A percentile compares a stretch with the other conserved stretches of the same genome.
These are phyloP conservation scores for Oreotrochilus melanogaster DNA, from an alignment of 2,113 vertebrate species.

Conservation along the genomic window DNA sequence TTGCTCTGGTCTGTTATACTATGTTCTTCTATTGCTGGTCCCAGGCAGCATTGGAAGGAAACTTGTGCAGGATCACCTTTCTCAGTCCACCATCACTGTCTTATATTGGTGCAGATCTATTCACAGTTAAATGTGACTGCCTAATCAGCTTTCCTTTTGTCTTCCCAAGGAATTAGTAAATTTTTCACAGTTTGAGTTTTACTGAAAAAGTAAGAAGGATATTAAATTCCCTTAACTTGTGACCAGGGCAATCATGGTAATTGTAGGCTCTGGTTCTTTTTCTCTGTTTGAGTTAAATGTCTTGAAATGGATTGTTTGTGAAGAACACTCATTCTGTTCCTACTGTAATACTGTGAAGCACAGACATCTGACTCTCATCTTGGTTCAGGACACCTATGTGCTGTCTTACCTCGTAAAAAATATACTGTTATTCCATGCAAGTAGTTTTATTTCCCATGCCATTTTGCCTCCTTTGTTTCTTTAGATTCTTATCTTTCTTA, in stretches of 20 bases:
- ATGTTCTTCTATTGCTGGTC: neutral
- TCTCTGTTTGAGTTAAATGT: neutral
- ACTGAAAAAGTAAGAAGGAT: neutral
- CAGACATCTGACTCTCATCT: neutral
- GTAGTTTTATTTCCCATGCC: neutral
- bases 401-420: neutral
- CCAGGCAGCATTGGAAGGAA: neutral
- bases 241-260: neutral
- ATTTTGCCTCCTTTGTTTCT: neutral
- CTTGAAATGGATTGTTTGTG: neutral
- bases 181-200: constrained; percentile 20
- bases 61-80: neutral
- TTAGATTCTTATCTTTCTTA: neutral
- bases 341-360: neutral
- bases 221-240: neutral
- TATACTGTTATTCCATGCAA: neutral
- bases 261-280: neutral
- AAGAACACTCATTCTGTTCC: neutral
- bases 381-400: neutral
- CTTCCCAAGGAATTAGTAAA: neutral
- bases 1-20: neutral
- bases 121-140: neutral
- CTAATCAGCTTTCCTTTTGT: neutral
- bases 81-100: neutral
- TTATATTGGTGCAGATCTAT: neutral